Percentiles rank a stretch among this genome's conserved stretches.
Conservation (phyloP, 2,888 invertebrate species). For the Aromia moschata region DNA sequence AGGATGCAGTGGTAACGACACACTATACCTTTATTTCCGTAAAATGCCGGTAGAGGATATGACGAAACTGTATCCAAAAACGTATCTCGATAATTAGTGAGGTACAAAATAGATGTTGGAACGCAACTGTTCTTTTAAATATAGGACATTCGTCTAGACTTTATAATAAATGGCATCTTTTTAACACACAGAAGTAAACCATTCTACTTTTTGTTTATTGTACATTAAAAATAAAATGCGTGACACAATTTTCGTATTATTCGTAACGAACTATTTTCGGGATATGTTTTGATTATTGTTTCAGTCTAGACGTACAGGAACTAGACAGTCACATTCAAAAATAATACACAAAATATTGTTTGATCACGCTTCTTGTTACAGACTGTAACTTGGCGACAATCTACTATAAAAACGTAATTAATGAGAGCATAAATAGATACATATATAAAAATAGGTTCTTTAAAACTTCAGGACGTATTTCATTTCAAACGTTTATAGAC, state of each 20-base stretch:
- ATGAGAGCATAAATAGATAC: neutral
- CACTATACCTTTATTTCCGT: too few relatives aligned
- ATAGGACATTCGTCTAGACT: too few relatives aligned
- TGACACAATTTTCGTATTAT: constrained; percentile 2
- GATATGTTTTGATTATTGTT: constrained; percentile 7
- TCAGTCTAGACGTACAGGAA: constrained; percentile 11
- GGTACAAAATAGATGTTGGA: too few relatives aligned
- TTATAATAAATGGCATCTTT: too few relatives aligned
- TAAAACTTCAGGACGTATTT: neutral
- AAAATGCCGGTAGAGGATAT: too few relatives aligned
- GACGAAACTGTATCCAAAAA: too few relatives aligned
- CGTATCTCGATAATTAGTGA: too few relatives aligned
- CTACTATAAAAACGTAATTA: constrained; percentile 7
- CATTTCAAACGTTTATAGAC: neutral
- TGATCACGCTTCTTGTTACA: neutral
- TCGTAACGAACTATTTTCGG: constrained; percentile 3
- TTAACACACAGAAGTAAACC: neutral
- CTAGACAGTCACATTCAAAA: neutral
- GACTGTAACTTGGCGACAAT: constrained; percentile 7
- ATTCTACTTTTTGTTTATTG: neutral
- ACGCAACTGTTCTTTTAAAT: too few relatives aligned
- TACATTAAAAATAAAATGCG: neutral
- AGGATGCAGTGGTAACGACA: too few relatives aligned
- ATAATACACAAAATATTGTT: neutral
- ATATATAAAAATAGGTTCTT: neutral